Evolutionary conservation across 2,113 vertebrate genomes (phyloP).

Genomic region (Pristiophorus japonicus): DNA sequence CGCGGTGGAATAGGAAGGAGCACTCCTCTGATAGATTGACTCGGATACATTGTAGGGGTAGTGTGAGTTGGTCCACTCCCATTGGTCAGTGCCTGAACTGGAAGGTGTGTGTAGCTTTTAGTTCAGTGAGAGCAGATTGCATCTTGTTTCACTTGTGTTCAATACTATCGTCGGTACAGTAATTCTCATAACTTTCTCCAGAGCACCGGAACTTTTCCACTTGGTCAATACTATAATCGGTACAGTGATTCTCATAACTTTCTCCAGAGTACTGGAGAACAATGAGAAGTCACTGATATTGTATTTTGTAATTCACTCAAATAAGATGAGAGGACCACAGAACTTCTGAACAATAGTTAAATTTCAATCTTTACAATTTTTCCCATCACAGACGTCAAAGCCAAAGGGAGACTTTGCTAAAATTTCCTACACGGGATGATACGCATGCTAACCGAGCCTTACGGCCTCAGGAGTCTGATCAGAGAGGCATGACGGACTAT

Average conservation of each 20-base stretch:
- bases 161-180: neutral
- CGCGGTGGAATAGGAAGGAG: too few relatives aligned
- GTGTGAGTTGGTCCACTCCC: neutral
- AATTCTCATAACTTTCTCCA: neutral
- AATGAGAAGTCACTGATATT: neutral
- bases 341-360: neutral
- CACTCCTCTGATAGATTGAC: too few relatives aligned
- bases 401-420: neutral
- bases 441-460: too few relatives aligned
- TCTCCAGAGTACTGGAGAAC: neutral
- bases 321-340: neutral
- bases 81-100: neutral
- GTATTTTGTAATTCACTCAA: neutral
- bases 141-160: neutral
- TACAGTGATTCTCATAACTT: neutral
- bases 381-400: neutral
- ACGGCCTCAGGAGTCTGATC: neutral
- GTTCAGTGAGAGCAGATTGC: neutral
- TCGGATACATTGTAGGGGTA: neutral
- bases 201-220: neutral
- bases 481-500: neutral
- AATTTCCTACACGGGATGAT: neutral
- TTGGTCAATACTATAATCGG: neutral
- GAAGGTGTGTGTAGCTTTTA: neutral
- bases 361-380: neutral